Evolutionary conservation across 35 echinoderm and acorn worm species (phyloP).

Genomic region (Antedon bifida): DNA sequence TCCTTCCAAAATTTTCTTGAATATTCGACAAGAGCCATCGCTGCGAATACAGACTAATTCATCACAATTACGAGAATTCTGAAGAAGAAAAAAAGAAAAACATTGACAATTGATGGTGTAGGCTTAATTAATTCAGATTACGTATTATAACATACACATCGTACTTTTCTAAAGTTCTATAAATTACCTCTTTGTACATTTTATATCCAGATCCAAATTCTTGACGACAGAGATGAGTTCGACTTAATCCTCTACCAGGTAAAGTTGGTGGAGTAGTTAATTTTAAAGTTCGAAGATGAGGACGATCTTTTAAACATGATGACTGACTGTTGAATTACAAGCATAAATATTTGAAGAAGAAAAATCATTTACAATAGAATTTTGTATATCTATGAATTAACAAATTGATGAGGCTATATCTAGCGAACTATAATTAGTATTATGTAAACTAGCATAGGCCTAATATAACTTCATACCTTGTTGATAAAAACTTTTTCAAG

Average conservation of each 20-base stretch:
- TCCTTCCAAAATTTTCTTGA: neutral
- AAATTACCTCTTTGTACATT: neutral
- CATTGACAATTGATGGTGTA: too few relatives aligned
- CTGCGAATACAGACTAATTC: neutral
- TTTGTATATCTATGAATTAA: too few relatives aligned
- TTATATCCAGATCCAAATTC: neutral
- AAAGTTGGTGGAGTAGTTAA: neutral
- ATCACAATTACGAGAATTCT: neutral
- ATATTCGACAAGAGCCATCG: neutral
- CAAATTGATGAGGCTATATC: too few relatives aligned
- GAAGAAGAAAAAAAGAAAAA: neutral
- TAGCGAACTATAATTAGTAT: too few relatives aligned
- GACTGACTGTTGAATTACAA: neutral
- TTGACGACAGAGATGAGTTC: neutral
- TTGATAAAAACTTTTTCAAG: neutral
- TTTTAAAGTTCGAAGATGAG: neutral
- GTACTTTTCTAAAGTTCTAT: too few relatives aligned
- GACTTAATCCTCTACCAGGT: neutral
- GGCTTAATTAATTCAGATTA: too few relatives aligned
- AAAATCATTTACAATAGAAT: too few relatives aligned
- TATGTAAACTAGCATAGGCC: too few relatives aligned
- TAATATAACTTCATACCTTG: neutral
- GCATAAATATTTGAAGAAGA: neutral
- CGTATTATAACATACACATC: too few relatives aligned
- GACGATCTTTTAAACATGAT: neutral